phyloP scores from a whole-genome alignment of 2,797 vertebrate genomes.

The Florisuga fusca region DNA sequence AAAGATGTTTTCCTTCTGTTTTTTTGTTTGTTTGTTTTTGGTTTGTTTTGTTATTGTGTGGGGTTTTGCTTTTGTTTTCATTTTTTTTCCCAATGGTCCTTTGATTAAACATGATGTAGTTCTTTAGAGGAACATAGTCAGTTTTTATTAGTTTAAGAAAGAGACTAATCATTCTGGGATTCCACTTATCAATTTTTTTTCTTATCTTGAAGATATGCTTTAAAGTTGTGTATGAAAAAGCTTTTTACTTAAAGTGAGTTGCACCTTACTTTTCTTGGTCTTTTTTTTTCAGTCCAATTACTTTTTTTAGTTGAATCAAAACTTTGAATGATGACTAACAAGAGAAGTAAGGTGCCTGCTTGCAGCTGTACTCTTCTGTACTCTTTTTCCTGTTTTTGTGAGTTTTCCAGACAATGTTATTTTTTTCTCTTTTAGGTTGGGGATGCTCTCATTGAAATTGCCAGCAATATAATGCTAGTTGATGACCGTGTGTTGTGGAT shows the following conservation, averaged over 20 bases:
- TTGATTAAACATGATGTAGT: background rate
- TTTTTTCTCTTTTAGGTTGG: conserved; percentile 76
- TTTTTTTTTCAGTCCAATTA: background rate
- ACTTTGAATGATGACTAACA: background rate
- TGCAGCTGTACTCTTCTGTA: background rate
- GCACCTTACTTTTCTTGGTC: background rate
- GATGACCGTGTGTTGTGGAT: conserved; percentile 92
- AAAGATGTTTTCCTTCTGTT: background rate
- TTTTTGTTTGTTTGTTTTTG: too few relatives aligned
- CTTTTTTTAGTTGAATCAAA: background rate
- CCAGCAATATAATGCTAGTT: conserved; percentile 91
- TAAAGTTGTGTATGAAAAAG: background rate
- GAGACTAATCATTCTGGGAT: background rate
- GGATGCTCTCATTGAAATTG: conserved; percentile 87
- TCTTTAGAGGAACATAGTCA: background rate
- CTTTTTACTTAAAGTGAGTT: background rate
- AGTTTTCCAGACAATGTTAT: background rate
- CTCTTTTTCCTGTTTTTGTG: background rate
- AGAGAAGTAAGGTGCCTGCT: background rate
- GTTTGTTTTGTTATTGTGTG: too few relatives aligned
- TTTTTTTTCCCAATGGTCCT: accelerated
- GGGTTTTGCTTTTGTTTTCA: accelerated
- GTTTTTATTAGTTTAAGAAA: conserved; percentile 13
- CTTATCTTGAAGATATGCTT: background rate
- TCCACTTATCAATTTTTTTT: background rate